Conservation (phyloP, 92 coral and sea anemone species). For the Umimayanthus chanpuru region DNA sequence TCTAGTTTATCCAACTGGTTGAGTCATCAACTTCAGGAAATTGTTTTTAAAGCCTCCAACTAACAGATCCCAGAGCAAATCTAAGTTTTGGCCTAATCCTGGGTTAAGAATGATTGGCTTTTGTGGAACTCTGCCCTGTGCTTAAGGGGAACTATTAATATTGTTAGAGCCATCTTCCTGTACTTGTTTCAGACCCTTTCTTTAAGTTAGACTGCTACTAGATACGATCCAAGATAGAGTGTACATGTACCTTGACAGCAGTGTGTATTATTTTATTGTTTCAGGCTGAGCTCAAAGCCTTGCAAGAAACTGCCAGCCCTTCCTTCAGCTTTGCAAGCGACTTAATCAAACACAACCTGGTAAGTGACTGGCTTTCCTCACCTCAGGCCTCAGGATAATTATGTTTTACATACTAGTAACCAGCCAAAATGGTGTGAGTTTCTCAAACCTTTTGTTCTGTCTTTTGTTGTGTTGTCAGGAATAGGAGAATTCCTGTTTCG, state of each 20-base stretch:
- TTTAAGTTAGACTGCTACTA: not conserved
- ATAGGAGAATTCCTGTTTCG: too few species aligned
- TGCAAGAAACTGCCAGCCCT: slow-evolving; percentile 97
- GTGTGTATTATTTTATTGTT: not conserved
- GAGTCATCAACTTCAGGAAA: not conserved
- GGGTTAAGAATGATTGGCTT: too few species aligned
- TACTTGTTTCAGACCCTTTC: not conserved
- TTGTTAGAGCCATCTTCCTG: not conserved
- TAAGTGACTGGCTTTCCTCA: slow-evolving; percentile 39
- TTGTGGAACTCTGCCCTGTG: not conserved
- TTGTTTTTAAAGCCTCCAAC: not conserved
- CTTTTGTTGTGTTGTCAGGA: too few species aligned
- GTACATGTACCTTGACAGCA: too few species aligned
- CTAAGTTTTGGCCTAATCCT: too few species aligned
- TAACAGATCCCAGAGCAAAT: not conserved
- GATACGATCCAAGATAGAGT: too few species aligned
- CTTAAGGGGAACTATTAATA: not conserved
- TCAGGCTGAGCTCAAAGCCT: slow-evolving; percentile 90
- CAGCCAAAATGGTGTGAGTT: too few species aligned
- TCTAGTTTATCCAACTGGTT: not conserved
- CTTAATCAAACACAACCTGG: slow-evolving; percentile 96
- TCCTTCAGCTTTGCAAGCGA: slow-evolving; percentile 96
- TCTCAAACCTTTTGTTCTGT: too few species aligned
- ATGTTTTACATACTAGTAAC: too few species aligned
- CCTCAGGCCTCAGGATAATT: not conserved